Evolutionary conservation across 2,113 vertebrate species (phyloP).

Genomic region (Rhea pennata): DNA sequence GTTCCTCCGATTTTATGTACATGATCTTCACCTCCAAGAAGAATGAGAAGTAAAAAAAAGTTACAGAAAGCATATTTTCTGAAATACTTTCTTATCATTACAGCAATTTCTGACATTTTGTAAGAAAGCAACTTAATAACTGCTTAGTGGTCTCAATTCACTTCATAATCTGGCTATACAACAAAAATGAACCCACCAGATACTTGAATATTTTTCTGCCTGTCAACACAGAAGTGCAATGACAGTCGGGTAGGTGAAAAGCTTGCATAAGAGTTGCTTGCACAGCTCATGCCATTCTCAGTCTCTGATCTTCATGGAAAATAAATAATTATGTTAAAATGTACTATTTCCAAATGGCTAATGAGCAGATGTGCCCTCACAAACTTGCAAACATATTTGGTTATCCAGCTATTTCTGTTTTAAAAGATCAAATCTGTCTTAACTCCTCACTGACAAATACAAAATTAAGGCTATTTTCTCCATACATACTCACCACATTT

Average conservation of each 20-base stretch:
- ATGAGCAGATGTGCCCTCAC: neutral
- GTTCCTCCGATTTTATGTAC: neutral
- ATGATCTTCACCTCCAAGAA: neutral
- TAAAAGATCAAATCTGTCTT: neutral
- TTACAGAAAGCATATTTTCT: neutral
- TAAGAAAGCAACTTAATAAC: neutral
- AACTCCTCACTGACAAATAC: neutral
- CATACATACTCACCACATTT: rapidly evolving
- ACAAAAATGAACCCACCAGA: neutral
- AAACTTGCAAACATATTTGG: neutral
- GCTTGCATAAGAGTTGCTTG: neutral
- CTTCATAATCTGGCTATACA: neutral
- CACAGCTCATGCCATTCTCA: neutral
- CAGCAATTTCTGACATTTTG: neutral
- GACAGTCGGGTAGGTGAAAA: neutral
- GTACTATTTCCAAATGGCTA: neutral
- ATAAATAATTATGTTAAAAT: neutral
- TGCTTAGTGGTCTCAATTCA: neutral
- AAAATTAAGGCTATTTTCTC: neutral
- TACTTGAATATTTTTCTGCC: neutral
- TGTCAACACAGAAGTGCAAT: neutral
- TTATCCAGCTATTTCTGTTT: neutral
- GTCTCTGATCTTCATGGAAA: neutral
- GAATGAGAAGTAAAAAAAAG: neutral
- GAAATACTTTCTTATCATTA: neutral